phyloP scores from a whole-genome alignment of 2,888 invertebrate species.

The Rhabditophanes sp. region DNA sequence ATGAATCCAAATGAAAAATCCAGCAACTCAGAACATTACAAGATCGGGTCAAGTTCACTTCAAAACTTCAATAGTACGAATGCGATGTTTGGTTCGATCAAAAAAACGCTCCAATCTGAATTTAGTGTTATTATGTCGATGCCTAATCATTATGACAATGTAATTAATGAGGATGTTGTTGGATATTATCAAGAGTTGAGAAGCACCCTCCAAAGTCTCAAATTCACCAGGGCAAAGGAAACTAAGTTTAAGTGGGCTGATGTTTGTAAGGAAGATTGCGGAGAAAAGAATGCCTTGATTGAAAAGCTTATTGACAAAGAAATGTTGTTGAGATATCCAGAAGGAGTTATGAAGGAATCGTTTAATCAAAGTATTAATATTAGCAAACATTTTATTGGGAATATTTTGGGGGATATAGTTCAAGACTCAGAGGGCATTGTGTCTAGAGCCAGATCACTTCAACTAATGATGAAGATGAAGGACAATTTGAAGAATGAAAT shows the following conservation, averaged over 20 bases:
- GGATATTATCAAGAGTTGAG: too few species aligned
- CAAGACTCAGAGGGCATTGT: slow-evolving; percentile 29
- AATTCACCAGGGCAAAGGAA: too few species aligned
- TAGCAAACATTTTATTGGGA: not conserved
- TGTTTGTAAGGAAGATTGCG: slow-evolving; percentile 16
- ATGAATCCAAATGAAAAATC: too few species aligned
- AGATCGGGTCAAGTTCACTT: too few species aligned
- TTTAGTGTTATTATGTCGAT: slow-evolving; percentile 14
- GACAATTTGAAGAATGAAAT: slow-evolving; percentile 16
- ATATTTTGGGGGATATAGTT: slow-evolving; percentile 15
- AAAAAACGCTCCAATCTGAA: slow-evolving; percentile 11
- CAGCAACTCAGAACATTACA: too few species aligned
- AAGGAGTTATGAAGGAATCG: slow-evolving; percentile 3
- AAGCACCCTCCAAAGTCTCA: too few species aligned
- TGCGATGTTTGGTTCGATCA: slow-evolving; percentile 23
- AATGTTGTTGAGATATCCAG: slow-evolving; percentile 8
- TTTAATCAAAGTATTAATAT: not conserved
- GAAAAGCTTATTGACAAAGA: slow-evolving; percentile 2
- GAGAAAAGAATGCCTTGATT: slow-evolving; percentile 4
- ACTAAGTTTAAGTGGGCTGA: slow-evolving; percentile 16
- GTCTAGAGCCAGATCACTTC: slow-evolving; percentile 21
- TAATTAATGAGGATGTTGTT: not conserved
- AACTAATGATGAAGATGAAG: slow-evolving; percentile 23
- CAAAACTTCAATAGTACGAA: slow-evolving; percentile 27
- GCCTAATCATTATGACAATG: too few species aligned